Evolutionary conservation across 2,888 invertebrate genomes (phyloP), one percentile per base, ranked within the genome.

Genomic region (Balanococcus diminutus): DNA sequence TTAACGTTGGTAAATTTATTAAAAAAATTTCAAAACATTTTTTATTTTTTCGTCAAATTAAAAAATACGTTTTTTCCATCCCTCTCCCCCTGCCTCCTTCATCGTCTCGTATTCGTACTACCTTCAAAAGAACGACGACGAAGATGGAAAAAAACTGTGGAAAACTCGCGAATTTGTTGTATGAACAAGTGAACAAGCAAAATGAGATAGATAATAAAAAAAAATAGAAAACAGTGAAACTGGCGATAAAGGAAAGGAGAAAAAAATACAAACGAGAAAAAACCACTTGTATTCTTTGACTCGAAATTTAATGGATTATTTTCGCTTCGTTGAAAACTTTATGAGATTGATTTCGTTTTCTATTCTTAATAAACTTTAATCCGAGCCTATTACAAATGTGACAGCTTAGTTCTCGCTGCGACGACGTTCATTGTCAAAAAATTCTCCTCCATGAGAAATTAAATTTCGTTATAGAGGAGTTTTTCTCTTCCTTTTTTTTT

Each of bases 261-360:
- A 61, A 61, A 22, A 25, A 6, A 6, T 4, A n/a, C n/a, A n/a
- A n/a, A n/a, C n/a, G n/a, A 61, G 22, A 25, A n/a, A 36, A 79
- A 79, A 36, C 31, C 75, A 22, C 75, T 32, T 19, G 75, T 36
- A 36, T 32, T 36, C 36, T 36, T 36, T 32, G 75, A 79, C 75
- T 79, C 36, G 36, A 79, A 36, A 32, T 79, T 32, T 36, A 36
- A 79, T 36, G 75, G 36, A 79, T 79, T 79, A 79, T 79, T 79
- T 79, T 79, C 75, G 75, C 75, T 79, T 79, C 75, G 75, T 36
- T 79, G 31, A 79, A 79, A 79, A 32, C 32, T 79, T 79, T 79
- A 36, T 79, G 19, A 79, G 36, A 79, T 79, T 79, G 75, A 79
- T 79, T 79, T 67, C 67, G 67, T 67, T 67, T 79, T 79, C 36